Conservation (phyloP, 2,888 invertebrate genomes). For the Chamaedrilus cognettii region DNA sequence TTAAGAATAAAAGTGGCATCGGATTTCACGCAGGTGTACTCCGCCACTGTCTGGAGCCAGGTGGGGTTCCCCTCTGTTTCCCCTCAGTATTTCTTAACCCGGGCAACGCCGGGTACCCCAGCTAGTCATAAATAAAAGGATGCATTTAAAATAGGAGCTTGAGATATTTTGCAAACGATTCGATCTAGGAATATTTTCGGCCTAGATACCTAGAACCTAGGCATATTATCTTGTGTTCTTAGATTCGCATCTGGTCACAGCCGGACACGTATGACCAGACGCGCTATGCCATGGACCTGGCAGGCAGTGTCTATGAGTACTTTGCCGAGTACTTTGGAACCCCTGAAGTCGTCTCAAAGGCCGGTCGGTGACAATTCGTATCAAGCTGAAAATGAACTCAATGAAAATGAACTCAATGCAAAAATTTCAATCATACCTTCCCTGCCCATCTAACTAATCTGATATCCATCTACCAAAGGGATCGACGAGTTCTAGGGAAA, state of each 20-base stretch:
- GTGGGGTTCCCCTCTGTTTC: no score
- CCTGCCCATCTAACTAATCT: no score
- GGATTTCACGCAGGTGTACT: no score
- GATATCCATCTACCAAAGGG: no score
- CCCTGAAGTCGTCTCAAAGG: constrained; percentile 51
- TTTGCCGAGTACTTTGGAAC: constrained; percentile 55
- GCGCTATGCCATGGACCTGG: constrained; percentile 49
- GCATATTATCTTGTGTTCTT: background rate
- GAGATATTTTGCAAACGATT: background rate
- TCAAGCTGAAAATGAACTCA: no score
- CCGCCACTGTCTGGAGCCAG: no score
- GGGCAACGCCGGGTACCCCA: no score
- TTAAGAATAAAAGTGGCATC: background rate
- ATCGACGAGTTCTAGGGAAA: no score
- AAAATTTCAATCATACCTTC: no score
- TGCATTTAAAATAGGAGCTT: background rate
- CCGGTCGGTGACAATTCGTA: constrained; percentile 45
- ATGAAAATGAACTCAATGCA: no score
- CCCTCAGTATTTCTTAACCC: no score
- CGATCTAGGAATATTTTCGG: background rate
- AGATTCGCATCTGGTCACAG: constrained; percentile 55
- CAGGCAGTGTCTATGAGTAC: constrained; percentile 47
- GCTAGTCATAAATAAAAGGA: background rate
- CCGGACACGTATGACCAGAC: constrained; percentile 54
- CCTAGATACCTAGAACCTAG: background rate